Conservation (phyloP, 2,888 invertebrate species). For the Doris montereyensis region DNA sequence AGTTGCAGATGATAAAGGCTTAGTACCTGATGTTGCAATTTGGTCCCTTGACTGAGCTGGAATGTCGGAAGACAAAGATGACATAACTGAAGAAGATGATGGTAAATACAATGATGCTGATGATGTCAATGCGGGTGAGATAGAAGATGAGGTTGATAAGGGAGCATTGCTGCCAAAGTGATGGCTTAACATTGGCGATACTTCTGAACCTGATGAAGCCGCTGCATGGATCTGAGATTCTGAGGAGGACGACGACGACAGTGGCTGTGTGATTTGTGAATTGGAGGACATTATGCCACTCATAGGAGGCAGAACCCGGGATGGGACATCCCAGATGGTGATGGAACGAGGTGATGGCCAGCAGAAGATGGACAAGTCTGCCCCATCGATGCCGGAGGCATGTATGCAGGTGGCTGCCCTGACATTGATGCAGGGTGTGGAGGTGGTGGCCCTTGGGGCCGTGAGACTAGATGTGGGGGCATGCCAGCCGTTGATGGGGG, state of each 20-base stretch:
- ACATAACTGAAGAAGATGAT: not conserved
- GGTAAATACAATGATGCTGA: slow-evolving; percentile 21
- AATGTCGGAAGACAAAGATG: slow-evolving; percentile 29
- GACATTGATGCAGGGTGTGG: too few species aligned
- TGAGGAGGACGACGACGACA: not conserved
- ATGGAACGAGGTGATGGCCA: too few species aligned
- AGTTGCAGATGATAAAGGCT: not conserved
- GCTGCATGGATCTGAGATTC: slow-evolving; percentile 9
- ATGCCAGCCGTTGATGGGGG: slow-evolving; percentile 6
- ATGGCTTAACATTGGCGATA: too few species aligned
- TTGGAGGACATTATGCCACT: slow-evolving; percentile 8
- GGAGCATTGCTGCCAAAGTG: too few species aligned
- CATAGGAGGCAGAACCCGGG: not conserved
- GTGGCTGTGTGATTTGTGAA: not conserved
- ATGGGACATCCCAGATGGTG: not conserved
- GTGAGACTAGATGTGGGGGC: slow-evolving; percentile 25
- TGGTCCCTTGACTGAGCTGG: slow-evolving; percentile 30
- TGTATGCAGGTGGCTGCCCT: too few species aligned
- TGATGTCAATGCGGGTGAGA: not conserved
- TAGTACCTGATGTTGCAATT: slow-evolving; percentile 11
- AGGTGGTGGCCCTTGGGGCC: slow-evolving; percentile 3
- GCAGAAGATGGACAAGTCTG: too few species aligned
- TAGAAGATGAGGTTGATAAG: too few species aligned
- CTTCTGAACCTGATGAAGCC: too few species aligned
- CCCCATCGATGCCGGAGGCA: slow-evolving; percentile 6